Base-by-base conservation (phyloP, 2,888 invertebrate genomes). In the Sinotaia quadrata region DNA sequence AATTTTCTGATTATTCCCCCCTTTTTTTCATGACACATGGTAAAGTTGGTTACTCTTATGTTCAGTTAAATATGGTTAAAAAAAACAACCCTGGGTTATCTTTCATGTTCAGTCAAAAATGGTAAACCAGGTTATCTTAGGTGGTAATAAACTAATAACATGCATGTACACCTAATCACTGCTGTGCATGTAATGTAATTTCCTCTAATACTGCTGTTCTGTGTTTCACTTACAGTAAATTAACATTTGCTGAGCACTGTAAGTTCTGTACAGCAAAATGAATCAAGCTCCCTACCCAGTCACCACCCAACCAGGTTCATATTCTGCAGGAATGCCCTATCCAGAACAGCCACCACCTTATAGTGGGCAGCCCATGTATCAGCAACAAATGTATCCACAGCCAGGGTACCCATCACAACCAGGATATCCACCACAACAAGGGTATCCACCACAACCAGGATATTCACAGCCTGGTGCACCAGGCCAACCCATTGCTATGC, bases 401-500 rank as follows among this genome's bases (percentile, higher is more conserved):
- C 18, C 41, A 12, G 41, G 41, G 8, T 12, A 12, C 10, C 41
- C 8, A 41, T 8, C 10, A 18, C 10, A 8, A 12, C 41, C 41
- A 18, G 41, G 41, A 41, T 41, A 41, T 18, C 41, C 41, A 8
- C 41, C 41, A 41, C 10, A 8, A 8, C 18, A 18, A 12, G 5
- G 44, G 2, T 21, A 24, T 18, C 10, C 59, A 21, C 52, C 52
- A 24, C 68, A 61, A 24, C 36, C 52, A 33, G 58, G 49, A 7
- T 44, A 57, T n/a, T 56, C 54, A n/a, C 47, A 33, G 24, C 61
- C 51, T 29, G 33, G 37, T 29, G 47, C 29, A 12, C 31, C 59
- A 5, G 41, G 60, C 0, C 66, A 70, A 29, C 54, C 62, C 8
- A 62, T 68, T 18, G 63, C 58, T 12, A 68, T 68, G 60, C 63